Conservation (phyloP, 1,140 invertebrate species). For the Hyles euphorbiae region DNA sequence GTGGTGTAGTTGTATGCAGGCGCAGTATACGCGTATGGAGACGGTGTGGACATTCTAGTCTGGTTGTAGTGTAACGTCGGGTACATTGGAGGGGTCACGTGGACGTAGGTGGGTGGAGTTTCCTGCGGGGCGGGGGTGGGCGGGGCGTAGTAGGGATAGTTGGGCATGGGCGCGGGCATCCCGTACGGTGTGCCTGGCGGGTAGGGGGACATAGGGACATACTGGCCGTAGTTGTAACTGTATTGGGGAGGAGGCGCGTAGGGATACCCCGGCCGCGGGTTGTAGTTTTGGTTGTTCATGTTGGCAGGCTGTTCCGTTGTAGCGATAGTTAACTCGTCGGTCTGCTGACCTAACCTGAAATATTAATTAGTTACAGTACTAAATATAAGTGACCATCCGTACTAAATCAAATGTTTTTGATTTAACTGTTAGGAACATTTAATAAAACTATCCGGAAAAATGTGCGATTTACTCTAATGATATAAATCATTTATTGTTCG, state of each 20-base stretch:
- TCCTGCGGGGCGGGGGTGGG: conserved; percentile 21
- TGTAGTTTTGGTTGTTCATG: conserved; percentile 60
- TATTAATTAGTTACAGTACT: no score
- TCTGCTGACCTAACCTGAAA: conserved; percentile 64
- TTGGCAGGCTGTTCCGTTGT: conserved; percentile 36
- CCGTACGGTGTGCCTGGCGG: conserved; percentile 25
- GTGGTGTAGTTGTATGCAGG: conserved; percentile 57
- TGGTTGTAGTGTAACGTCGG: conserved; percentile 45
- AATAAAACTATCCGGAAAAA: no score
- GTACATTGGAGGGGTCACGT: conserved; percentile 39
- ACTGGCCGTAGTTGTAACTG: conserved; percentile 41
- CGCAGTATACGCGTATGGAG: conserved; percentile 42
- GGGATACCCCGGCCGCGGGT: conserved; percentile 48
- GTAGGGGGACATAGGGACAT: conserved; percentile 40
- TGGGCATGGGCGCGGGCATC: conserved; percentile 29
- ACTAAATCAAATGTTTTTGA: neutral
- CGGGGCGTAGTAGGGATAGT: conserved; percentile 42
- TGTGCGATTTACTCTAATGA: no score
- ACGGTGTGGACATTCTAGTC: conserved; percentile 50
- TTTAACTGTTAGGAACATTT: no score
- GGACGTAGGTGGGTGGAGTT: conserved; percentile 32
- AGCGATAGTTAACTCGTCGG: conserved; percentile 49
- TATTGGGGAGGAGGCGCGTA: conserved; percentile 34
- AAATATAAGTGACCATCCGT: neutral
- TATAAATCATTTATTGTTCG: no score